Evolutionary conservation across 2,797 vertebrate species (phyloP).

Genomic region (Mallotus villosus): DNA sequence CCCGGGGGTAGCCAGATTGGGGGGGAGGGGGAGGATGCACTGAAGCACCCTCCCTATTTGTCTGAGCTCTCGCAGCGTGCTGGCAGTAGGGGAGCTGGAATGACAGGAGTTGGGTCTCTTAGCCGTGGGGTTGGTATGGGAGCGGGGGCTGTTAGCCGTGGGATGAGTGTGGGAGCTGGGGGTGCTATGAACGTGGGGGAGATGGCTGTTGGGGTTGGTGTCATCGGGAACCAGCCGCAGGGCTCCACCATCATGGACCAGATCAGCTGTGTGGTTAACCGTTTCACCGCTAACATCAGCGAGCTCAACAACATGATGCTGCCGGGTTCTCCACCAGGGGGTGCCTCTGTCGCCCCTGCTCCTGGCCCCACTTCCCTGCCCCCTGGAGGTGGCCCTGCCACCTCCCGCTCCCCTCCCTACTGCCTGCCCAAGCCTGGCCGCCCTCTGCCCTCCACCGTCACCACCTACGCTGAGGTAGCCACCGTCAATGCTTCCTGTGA

Average conservation of each 20-base stretch:
- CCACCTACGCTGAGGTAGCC: slow-evolving; percentile 88
- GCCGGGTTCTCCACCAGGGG: slow-evolving; percentile 72
- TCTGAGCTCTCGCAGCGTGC: slow-evolving; percentile 72
- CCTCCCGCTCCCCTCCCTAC: slow-evolving; percentile 75
- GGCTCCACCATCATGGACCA: slow-evolving; percentile 95
- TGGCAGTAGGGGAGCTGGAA: slow-evolving; percentile 33
- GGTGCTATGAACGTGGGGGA: slow-evolving; percentile 56
- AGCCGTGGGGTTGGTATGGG: slow-evolving; percentile 17
- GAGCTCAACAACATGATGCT: slow-evolving; percentile 99
- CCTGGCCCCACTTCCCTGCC: slow-evolving; percentile 21
- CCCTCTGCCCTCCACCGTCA: slow-evolving; percentile 82
- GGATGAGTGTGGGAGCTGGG: neutral
- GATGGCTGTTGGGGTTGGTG: slow-evolving; percentile 50
- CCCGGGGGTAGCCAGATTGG: slow-evolving; percentile 75
- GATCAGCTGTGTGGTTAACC: slow-evolving; percentile 95
- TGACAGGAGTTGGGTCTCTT: slow-evolving; percentile 18
- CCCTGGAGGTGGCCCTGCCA: slow-evolving; percentile 20
- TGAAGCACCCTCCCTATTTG: slow-evolving; percentile 72
- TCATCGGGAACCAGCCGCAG: slow-evolving; percentile 79
- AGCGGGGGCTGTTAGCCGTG: slow-evolving; percentile 30
- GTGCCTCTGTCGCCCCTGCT: slow-evolving; percentile 42
- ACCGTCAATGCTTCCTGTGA: slow-evolving; percentile 77
- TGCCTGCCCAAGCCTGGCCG: slow-evolving; percentile 80
- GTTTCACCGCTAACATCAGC: slow-evolving; percentile 96
- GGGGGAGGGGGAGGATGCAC: slow-evolving; percentile 42